Percentiles rank a stretch among this genome's conserved stretches.
These are phyloP conservation scores for Girardinus metallicus DNA, from an alignment of 2,797 vertebrate genomes.

Conservation along the genomic window DNA sequence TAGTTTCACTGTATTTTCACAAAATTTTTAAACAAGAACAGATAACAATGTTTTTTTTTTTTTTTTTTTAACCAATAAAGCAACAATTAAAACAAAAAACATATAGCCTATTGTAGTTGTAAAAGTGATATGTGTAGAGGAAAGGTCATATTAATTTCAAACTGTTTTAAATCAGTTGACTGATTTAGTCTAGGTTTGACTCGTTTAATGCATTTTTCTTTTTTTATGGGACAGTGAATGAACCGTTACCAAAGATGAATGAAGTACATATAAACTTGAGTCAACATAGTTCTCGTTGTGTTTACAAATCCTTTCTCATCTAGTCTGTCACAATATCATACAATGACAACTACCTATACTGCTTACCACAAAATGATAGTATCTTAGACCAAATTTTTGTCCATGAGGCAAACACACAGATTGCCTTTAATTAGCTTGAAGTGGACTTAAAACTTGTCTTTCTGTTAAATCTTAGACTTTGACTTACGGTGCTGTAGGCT, in stretches of 20 bases:
- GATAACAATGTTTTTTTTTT: too few species aligned
- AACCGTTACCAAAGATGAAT: too few species aligned
- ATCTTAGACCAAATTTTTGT: background rate
- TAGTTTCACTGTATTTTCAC: background rate
- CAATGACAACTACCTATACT: background rate
- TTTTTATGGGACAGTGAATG: background rate
- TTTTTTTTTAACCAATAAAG: background rate
- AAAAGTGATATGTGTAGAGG: background rate
- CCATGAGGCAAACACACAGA: background rate
- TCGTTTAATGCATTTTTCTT: background rate
- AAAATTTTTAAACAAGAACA: background rate
- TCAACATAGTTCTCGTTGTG: background rate
- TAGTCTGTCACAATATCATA: background rate
- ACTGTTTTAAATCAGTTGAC: background rate
- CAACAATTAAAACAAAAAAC: background rate
- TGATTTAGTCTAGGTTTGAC: background rate
- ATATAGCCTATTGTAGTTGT: background rate
- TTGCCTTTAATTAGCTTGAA: background rate
- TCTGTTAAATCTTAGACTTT: background rate
- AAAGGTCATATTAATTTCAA: background rate
- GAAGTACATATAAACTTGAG: background rate
- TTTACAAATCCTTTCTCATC: background rate
- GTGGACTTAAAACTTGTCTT: background rate
- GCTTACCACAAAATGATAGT: background rate
- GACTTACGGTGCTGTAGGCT: background rate